These are phyloP conservation scores for Sapayoa aenigma DNA, from an alignment of 2,113 vertebrate species.

Conservation along the genomic window DNA sequence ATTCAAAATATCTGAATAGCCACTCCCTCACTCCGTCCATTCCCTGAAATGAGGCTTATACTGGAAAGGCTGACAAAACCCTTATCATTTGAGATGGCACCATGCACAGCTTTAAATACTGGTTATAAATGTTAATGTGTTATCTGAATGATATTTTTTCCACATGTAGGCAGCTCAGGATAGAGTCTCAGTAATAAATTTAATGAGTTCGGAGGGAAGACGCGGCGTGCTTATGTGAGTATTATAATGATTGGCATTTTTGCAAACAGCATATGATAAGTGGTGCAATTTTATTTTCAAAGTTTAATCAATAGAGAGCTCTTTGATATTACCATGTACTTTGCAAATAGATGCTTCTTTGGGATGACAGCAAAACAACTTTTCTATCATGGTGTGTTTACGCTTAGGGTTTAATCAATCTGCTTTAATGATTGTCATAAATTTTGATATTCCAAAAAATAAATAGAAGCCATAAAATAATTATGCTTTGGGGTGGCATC, in stretches of 20 bases:
- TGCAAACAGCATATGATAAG: conserved; percentile 59
- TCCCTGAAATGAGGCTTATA: not conserved
- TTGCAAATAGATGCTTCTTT: conserved; percentile 26
- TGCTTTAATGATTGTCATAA: not conserved
- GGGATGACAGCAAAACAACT: conserved; percentile 27
- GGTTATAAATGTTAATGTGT: conserved; percentile 50
- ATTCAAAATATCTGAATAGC: not conserved
- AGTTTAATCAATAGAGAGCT: conserved; percentile 60
- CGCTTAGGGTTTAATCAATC: not conserved
- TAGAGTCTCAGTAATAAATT: conserved; percentile 28
- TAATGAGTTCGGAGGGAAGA: conserved; percentile 19
- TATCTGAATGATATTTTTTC: conserved; percentile 50
- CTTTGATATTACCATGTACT: conserved; percentile 25
- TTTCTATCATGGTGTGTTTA: not conserved
- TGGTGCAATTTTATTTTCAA: conserved; percentile 60
- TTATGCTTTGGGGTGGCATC: not conserved
- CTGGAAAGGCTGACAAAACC: conserved; percentile 30
- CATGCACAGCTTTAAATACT: conserved; percentile 39
- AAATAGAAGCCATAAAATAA: not conserved
- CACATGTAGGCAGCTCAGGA: conserved; percentile 26
- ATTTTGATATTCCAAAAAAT: not conserved
- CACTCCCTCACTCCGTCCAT: not conserved
- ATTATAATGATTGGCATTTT: conserved; percentile 56
- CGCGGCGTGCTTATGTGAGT: conserved; percentile 17
- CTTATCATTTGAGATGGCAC: conserved; percentile 26